Evolutionary conservation across 2,113 vertebrate genomes (phyloP), one percentile per base, ranked within the genome.

Genomic region (Megaptera novaeangliae): DNA sequence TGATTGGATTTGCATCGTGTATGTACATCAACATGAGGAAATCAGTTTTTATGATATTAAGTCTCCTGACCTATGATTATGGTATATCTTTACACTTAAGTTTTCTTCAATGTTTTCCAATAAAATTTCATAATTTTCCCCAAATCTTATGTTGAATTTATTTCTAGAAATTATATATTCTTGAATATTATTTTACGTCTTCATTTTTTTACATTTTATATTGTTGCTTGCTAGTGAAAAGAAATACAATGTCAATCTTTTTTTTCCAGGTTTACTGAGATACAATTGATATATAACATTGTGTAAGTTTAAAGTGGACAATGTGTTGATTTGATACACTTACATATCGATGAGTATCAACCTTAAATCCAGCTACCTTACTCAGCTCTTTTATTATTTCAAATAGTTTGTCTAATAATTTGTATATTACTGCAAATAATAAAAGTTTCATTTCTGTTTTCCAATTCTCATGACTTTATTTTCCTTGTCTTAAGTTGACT

Each of bases 121-220:
- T 49, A 84, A 86, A 86, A 86, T 63, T 49, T 91, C 84, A 29
- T 41, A 92, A 74, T 34, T 71, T 95, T 95, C 34, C 49, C 10
- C 34, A 78, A 78, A 78, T 80, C 39, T 91, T 39, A 84, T 27
- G 80, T 36, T 86, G 44, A 18, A 86, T 94, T 94, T 71, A 80
- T 95, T 91, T 21, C 34, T 85, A 78, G 41, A 52, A 71, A 72
- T 63, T 71, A 31, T 71, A n/a, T 41, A 78, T 86, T 91, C 64
- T 78, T 71, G 75, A 44, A 39, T 59, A 77, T 27, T 52, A 34
- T 61, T 91, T 95, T 78, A 86, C 52, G 27, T 59, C 41, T 78
- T 91, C 36, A 31, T 86, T 89, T 49, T 88, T 95, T 88, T 82
- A 72, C 9, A 72, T 74, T 55, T 90, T 90, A 68, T 95, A 36